Evolutionary conservation across 2,888 invertebrate species (phyloP), one percentile per base, ranked within the genome.

Genomic region (Drosophila siamana): DNA sequence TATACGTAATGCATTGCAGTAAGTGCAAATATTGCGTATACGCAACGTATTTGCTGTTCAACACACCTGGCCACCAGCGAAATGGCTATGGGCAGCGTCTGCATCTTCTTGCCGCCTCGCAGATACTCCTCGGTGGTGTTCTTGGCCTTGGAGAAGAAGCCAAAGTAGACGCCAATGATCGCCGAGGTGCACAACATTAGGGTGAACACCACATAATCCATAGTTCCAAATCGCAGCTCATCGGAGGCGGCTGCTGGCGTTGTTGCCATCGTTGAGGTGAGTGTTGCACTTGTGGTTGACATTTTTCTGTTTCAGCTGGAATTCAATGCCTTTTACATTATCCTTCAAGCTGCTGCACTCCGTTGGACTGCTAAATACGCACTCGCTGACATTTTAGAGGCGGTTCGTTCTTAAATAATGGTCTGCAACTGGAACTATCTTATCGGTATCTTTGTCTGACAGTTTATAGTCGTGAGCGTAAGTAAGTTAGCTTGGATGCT

Each of bases 61-160:
- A 16, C 54, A 15, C 26, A 91, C 91, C 91, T 91, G 38, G 95
- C 94, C 64, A 95, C 92, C n/a, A 95, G 90, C 0, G 95, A 95
- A 86, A 95, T 93, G 11, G 94, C 93, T 56, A 95, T 94, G 0
- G 95, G 95, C 70, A 94, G 92, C 0, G 93, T 92, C 64, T 93
- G 92, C 93, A 95, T 93, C 63, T 92, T 92, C 64, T 93, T 93
- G 48, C 93, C 93, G 2, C 94, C 94, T 80, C 94, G 92, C 38
- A 95, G 91, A 86, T 94, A 94, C 67, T 93, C 93, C 38, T 94
- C 93, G 0, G 92, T 92, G 0, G 93, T 93, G 67, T 93, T 93
- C 52, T 92, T 91, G 33, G 91, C 85, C 76, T 92, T 93, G 43
- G 93, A 92, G 77, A 92, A 93, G 80, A 92, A 93, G 26, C 93